phyloP scores from a whole-genome alignment of 2,113 vertebrate genomes.

The Oryctolagus cuniculus region mOryCun1.1 NC_091440.1:73132501-73133000 shows the following conservation, averaged over 20 bases:
- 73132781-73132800: not conserved
- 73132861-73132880: not conserved
- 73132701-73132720: not conserved
- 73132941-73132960: too few species aligned
- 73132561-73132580: not conserved
- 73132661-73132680: not conserved
- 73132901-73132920: too few species aligned
- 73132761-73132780: not conserved
- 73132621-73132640: not conserved
- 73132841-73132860: not conserved
- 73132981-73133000: too few species aligned
- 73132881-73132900: too few species aligned
- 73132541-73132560: not conserved
- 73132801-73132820: not conserved
- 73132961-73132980: too few species aligned
- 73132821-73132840: not conserved
- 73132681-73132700: not conserved
- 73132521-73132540: slow-evolving; percentile 46
- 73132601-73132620: not conserved
- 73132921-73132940: too few species aligned
- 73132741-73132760: not conserved
- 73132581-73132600: not conserved
- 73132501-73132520: slow-evolving; percentile 57
- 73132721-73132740: not conserved
- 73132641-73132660: not conserved